Percentiles rank a stretch among this genome's conserved stretches.
phyloP scores from a whole-genome alignment of 2,797 vertebrate species.

The Echiichthys vipera region DNA sequence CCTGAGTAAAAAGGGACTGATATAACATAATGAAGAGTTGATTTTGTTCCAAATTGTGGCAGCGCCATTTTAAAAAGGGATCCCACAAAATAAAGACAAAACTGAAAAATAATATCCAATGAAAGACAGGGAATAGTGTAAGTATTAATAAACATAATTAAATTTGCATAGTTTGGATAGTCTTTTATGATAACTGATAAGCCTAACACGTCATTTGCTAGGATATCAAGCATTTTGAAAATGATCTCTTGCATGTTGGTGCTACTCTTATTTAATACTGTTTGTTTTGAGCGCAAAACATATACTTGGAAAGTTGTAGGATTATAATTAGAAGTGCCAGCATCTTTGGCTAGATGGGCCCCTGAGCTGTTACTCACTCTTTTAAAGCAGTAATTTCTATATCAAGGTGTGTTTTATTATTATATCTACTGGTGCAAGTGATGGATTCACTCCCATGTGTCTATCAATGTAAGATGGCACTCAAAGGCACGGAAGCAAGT shows the following conservation, averaged over 20 bases:
- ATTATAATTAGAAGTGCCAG: slow-evolving; percentile 3
- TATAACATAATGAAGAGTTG: slow-evolving; percentile 12
- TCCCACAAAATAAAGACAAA: neutral
- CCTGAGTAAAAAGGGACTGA: slow-evolving; percentile 19
- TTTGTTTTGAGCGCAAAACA: slow-evolving; percentile 12
- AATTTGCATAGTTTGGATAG: neutral
- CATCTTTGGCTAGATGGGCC: neutral
- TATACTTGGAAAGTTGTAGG: neutral
- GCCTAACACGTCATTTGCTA: no score
- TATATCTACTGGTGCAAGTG: slow-evolving; percentile 23
- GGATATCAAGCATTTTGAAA: neutral
- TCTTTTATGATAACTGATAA: neutral
- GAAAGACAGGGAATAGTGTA: neutral
- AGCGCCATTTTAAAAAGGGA: neutral
- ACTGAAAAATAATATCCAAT: neutral
- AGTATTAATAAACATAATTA: neutral
- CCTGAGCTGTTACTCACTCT: slow-evolving; percentile 28
- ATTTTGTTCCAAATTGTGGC: neutral
- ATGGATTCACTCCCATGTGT: slow-evolving; percentile 18
- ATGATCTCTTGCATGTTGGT: neutral
- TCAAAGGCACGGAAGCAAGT: neutral
- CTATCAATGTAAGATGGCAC: slow-evolving; percentile 3
- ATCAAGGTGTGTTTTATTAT: slow-evolving; percentile 20
- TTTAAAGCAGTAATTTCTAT: slow-evolving; percentile 16
- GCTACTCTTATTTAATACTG: neutral